Percentiles rank a stretch among this genome's conserved stretches.
phyloP scores from a whole-genome alignment of 1,140 invertebrate species.

The Zaprionus tsacasi region DNA sequence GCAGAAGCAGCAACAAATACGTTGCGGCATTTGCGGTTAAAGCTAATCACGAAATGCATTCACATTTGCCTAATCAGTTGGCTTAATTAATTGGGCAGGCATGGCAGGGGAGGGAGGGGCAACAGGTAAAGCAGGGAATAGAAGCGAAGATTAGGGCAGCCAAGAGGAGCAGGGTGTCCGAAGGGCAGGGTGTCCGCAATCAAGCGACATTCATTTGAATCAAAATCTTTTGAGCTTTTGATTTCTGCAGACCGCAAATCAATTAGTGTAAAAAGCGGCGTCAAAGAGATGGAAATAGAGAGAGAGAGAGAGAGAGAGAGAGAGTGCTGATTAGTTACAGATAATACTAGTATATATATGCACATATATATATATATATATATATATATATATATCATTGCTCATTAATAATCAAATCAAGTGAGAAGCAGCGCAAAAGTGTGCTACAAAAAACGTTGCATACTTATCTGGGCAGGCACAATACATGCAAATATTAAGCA shows the following conservation, averaged over 20 bases:
- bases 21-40: slow-evolving; percentile 63
- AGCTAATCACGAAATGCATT: slow-evolving; percentile 80
- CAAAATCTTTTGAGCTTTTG: slow-evolving; percentile 51
- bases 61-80: slow-evolving; percentile 77
- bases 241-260: slow-evolving; percentile 27
- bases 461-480: too few relatives aligned
- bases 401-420: slow-evolving; percentile 68
- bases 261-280: slow-evolving; percentile 19
- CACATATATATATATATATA: too few relatives aligned
- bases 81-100: slow-evolving; percentile 75
- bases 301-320: neutral
- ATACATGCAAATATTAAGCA: slow-evolving; percentile 52
- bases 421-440: slow-evolving; percentile 67
- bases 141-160: neutral
- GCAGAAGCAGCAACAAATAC: neutral
- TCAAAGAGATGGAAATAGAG: too few relatives aligned
- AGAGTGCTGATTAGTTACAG: slow-evolving; percentile 18
- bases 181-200: neutral
- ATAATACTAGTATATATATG: neutral
- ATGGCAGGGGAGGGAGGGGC: slow-evolving; percentile 12
- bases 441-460: slow-evolving; percentile 42
- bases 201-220: slow-evolving; percentile 50
- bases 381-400: too few relatives aligned
- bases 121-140: slow-evolving; percentile 9
- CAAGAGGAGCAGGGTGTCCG: neutral